Evolutionary conservation across 2,797 vertebrate genomes (phyloP).

Genomic region (Acrossocheilus wenchowensis): DNA sequence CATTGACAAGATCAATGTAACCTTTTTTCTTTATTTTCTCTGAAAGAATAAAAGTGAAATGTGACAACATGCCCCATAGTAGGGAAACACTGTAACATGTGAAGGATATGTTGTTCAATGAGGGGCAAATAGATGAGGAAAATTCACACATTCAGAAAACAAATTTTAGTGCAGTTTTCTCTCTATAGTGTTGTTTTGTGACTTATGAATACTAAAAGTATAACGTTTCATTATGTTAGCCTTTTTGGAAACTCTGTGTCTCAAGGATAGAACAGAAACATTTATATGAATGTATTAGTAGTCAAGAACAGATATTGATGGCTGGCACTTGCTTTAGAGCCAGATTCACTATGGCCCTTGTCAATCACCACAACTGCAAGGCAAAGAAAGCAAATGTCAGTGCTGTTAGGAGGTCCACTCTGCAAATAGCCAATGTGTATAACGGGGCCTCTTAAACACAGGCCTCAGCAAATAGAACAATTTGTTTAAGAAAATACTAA

Average conservation of each 20-base stretch:
- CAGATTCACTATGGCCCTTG: not conserved
- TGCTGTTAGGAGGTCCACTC: slow-evolving; percentile 13
- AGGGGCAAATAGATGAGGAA: not conserved
- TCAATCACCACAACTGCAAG: slow-evolving; percentile 14
- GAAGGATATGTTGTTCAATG: too few relatives aligned
- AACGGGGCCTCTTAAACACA: slow-evolving; percentile 2
- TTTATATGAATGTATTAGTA: not conserved
- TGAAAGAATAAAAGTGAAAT: too few relatives aligned
- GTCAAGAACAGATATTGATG: not conserved
- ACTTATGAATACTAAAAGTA: not conserved
- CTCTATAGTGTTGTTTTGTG: not conserved
- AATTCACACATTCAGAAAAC: not conserved
- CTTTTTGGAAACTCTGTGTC: not conserved
- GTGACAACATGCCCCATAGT: too few relatives aligned
- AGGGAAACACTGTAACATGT: too few relatives aligned
- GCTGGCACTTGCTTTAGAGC: not conserved
- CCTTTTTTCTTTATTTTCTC: too few relatives aligned
- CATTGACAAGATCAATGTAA: not conserved
- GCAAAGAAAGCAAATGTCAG: slow-evolving; percentile 17
- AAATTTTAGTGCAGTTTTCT: not conserved
- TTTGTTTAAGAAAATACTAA: slow-evolving; percentile 7
- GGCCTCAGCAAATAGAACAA: slow-evolving; percentile 1
- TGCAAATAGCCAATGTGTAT: not conserved
- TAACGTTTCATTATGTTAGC: not conserved
- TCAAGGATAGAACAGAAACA: not conserved